Conservation (phyloP, 2,797 vertebrate genomes). For the Betta splendens region DNA sequence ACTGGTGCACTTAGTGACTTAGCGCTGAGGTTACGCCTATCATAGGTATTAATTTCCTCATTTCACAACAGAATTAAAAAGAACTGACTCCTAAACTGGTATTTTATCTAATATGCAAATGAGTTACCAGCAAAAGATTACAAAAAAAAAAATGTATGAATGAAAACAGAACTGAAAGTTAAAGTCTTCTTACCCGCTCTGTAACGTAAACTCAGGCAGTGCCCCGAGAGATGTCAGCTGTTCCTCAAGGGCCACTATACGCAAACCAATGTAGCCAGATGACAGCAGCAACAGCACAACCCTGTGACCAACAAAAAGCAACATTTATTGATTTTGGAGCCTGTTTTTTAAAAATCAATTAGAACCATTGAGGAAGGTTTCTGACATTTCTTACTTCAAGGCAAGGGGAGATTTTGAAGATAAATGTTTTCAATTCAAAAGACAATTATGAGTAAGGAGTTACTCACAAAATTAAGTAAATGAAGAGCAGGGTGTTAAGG, state of each 20-base stretch:
- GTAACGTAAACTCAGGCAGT: conserved; percentile 78
- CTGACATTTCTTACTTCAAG: neutral
- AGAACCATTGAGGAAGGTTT: no score
- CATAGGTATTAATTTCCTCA: neutral
- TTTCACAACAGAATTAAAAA: no score
- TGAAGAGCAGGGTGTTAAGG: conserved; percentile 83
- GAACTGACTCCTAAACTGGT: no score
- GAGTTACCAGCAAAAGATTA: no score
- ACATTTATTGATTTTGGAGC: neutral
- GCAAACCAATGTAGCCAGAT: conserved; percentile 88
- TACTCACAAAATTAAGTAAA: conserved; percentile 89
- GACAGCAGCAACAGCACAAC: conserved; percentile 86
- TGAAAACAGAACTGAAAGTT: neutral
- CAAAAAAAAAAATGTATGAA: no score
- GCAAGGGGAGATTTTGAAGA: neutral
- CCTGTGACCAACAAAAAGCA: conserved; percentile 61
- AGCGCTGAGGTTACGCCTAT: conserved; percentile 26
- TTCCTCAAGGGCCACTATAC: conserved; percentile 87
- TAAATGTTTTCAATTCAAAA: neutral
- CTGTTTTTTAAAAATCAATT: conserved; percentile 1
- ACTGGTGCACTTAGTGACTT: neutral
- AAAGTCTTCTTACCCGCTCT: conserved; percentile 70
- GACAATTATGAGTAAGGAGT: neutral
- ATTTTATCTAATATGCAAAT: no score
- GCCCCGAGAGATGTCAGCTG: conserved; percentile 82